Conservation (phyloP, 2,797 vertebrate species). For the Thripadectes ignobilis region DNA sequence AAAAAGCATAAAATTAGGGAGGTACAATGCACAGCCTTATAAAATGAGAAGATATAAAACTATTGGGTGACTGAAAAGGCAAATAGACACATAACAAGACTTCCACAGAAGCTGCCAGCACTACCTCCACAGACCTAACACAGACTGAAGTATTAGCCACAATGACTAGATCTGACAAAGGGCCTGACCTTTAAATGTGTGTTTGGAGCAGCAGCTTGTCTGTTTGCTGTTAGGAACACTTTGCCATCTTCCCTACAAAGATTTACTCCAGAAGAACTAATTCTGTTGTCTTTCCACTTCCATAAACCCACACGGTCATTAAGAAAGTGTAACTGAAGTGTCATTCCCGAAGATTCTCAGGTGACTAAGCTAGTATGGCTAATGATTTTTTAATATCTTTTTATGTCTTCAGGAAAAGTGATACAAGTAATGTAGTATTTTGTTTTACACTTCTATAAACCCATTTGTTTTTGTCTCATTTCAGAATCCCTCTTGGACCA, state of each 20-base stretch:
- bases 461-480: constrained; percentile 48
- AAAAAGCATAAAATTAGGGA: background rate
- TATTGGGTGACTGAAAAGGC: background rate
- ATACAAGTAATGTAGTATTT: constrained; percentile 43
- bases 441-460: constrained; percentile 41
- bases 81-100: background rate
- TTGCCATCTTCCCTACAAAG: background rate
- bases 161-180: background rate
- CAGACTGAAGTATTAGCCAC: background rate
- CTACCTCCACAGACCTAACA: background rate
- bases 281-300: constrained; percentile 2
- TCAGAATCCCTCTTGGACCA: constrained; percentile 22
- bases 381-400: constrained; percentile 46
- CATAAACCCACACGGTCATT: constrained; percentile 5
- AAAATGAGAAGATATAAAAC: background rate
- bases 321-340: constrained; percentile 23
- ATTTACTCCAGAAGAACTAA: background rate
- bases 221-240: background rate
- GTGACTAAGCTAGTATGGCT: constrained; percentile 51
- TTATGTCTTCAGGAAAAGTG: constrained; percentile 40
- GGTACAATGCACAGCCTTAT: background rate
- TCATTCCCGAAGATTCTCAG: constrained; percentile 46
- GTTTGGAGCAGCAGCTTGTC: background rate
- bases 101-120: background rate
- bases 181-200: background rate